Conservation (phyloP, 2,888 invertebrate genomes). For the Plutella xylostella region DNA sequence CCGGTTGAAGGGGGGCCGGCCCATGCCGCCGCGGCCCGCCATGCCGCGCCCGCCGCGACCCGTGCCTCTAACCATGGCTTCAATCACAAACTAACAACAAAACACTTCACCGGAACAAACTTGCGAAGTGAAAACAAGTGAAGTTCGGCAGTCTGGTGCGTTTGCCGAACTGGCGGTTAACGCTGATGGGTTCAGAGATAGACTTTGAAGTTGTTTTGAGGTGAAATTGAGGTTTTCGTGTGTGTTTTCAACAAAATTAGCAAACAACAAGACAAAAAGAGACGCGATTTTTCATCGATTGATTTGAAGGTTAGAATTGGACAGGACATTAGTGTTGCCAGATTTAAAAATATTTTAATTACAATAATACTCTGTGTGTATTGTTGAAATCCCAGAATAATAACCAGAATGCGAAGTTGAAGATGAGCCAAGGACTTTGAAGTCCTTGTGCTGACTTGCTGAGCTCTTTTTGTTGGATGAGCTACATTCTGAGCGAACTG, state of each 20-base stretch:
- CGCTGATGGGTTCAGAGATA: neutral
- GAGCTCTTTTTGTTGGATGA: no score
- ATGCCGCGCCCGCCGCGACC: constrained; percentile 78
- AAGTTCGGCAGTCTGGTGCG: neutral
- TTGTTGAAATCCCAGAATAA: no score
- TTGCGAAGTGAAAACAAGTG: neutral
- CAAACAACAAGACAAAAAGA: neutral
- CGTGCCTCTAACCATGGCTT: constrained; percentile 76
- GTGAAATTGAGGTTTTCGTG: no score
- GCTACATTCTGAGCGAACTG: no score
- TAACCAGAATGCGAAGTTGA: no score
- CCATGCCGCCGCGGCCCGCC: constrained; percentile 74
- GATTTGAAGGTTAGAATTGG: neutral
- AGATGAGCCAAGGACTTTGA: no score
- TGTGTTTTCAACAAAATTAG: neutral
- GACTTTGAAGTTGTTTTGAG: neutral
- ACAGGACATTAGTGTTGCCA: constrained; percentile 3
- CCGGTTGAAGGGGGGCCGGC: constrained; percentile 55
- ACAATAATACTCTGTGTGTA: no score
- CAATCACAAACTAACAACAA: neutral
- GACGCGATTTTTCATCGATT: neutral
- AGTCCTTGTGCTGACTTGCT: no score
- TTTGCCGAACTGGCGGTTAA: no score
- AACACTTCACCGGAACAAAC: neutral
- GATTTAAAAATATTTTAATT: no score